Base-by-base conservation (phyloP, 1,140 invertebrate species). In the Drosophila varians region DNA sequence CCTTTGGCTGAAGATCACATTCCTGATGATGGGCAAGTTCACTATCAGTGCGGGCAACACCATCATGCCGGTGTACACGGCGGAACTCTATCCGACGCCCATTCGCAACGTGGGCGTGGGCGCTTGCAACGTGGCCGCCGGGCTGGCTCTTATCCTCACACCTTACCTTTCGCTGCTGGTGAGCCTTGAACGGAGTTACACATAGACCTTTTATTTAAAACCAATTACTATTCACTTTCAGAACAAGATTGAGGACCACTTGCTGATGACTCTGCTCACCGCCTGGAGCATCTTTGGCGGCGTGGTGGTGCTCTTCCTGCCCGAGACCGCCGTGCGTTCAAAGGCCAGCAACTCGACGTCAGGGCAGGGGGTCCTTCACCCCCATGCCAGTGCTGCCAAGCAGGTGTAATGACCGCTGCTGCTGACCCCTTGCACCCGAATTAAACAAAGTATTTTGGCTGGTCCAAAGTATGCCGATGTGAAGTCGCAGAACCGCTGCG, bases 21-120 rank as follows among this genome's bases (percentile, higher is more conserved):
- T 94, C 58, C 92, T 94, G 31, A 94, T 94, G 93, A 91, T 94
- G 45, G 94, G 94, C 48, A 95, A 95, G 90, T 95, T 95, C 74
- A 93, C 94, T 2, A 94, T 95, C 21, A 94, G 94, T 31, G 93
- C 94, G 1, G 94, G 94, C 1, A 95, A 96, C 74, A 95, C 94
- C 66, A 94, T 95, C 55, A 92, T 95, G 91, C 95, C 95, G 0
- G 94, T 95, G 7, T 96, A 94, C 74, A 95, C 95, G 1, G 95
- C 95, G 1, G 95, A 96, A 89, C 89, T 95, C 3, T 96, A 95
- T 91, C 95, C 95, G 1, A 96, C 95, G 1, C 92, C 94, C 38
- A 94, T 96, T 69, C 92, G 95, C 52, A 96, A 96, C 80, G 92
- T 95, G 36, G 95, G 95, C 7, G 94, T 95, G 6, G 95, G 95